Base-by-base conservation (phyloP, 2,797 vertebrate genomes). In the Botia kubotai region DNA sequence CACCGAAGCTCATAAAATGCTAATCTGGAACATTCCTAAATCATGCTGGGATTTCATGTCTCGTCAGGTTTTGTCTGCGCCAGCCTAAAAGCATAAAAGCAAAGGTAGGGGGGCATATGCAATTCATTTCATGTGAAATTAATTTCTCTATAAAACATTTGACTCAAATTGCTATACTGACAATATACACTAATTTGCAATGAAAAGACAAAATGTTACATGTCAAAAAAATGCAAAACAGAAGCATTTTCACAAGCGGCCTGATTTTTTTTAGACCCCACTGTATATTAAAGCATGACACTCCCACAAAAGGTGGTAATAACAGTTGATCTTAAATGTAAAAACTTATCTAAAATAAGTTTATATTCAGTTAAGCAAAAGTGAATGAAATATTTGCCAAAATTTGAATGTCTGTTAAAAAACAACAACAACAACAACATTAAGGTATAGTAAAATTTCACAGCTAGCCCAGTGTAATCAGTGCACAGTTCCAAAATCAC, bases 401-500 rank as follows among this genome's bases (percentile, higher is more conserved):
- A 72, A 73, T 75, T 46, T 63, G 2, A 75, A 67, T n/a, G 46
- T 60, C 29, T 57, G 52, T 60, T 33, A 77, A n/a, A 75, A 65
- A 72, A 26, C 23, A 26, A 26, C 23, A 72, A 66, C 23, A 72
- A 66, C 71, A 66, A 75, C 63, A 68, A 55, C 63, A 29, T 55
- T 67, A 19, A 68, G 11, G 57, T 77, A 50, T 53, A 50, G 53
- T 72, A 74, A 78, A 79, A 74, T 69, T 73, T 73, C 58, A 62
- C 73, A 81, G 39, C 23, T 62, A 67, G 39, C 62, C 74, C 60
- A 58, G 63, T 73, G 57, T 66, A 48, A 14, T 77, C 72, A 77
- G 78, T 82, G 73, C 81, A 80, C 66, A 67, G 33, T 13, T 80
- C 71, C 43, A 72, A 71, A 74, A 60, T 57, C 57, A 1, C 23